These are phyloP conservation scores for Pangasius krempfi DNA, from an alignment of 2,797 vertebrate species.

Conservation along the genomic window DNA sequence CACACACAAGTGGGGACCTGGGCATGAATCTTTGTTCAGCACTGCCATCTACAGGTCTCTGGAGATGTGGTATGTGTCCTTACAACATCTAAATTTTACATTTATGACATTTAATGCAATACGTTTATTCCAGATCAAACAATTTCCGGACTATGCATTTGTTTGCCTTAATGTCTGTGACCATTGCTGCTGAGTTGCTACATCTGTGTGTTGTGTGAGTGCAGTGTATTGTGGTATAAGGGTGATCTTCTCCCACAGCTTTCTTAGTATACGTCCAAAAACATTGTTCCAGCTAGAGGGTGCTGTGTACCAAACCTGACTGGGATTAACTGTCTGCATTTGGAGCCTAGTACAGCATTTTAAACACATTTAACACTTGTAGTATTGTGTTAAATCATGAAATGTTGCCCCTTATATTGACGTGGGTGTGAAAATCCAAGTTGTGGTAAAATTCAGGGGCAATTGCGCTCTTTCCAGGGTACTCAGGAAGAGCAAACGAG, in stretches of 20 bases:
- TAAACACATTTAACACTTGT: not conserved
- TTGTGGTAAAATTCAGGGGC: not conserved
- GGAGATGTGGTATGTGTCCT: not conserved
- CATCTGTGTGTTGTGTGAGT: not conserved
- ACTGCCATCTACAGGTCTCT: slow-evolving; percentile 59
- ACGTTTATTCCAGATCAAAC: not conserved
- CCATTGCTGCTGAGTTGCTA: not conserved
- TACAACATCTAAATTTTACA: not conserved
- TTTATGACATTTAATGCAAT: not conserved
- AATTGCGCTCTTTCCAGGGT: not conserved
- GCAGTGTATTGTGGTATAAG: not conserved
- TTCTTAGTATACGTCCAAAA: not conserved
- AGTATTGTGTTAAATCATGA: not conserved
- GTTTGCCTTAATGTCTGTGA: not conserved
- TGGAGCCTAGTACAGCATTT: not conserved
- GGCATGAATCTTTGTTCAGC: slow-evolving; percentile 49
- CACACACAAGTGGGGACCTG: slow-evolving; percentile 8
- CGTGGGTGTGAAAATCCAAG: not conserved
- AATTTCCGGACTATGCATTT: not conserved
- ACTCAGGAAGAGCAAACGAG: not conserved
- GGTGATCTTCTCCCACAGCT: not conserved
- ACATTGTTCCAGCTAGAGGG: slow-evolving; percentile 41
- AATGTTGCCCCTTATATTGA: not conserved
- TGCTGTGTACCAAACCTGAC: slow-evolving; percentile 40
- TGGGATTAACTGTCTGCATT: not conserved